phyloP scores from a whole-genome alignment of 2,888 invertebrate genomes.

The Vanessa cardui region DNA sequence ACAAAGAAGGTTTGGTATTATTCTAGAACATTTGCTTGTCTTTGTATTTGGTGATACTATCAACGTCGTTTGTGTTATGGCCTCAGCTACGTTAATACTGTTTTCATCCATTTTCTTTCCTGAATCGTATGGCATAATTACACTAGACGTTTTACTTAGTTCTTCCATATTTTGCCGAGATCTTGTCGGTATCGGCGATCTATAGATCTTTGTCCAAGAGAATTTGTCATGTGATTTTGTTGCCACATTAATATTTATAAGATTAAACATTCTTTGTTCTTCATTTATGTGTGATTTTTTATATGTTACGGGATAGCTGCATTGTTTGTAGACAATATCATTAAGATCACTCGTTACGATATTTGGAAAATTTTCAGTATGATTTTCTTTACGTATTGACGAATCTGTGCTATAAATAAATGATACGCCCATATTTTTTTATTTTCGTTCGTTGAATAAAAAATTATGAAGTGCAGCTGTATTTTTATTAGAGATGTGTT shows the following conservation, averaged over 20 bases:
- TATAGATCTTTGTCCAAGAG: constrained; percentile 60
- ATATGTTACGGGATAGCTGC: constrained; percentile 49
- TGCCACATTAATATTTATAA: constrained; percentile 24
- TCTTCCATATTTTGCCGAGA: constrained; percentile 9
- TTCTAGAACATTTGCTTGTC: constrained; percentile 43
- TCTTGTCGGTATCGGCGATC: constrained; percentile 48
- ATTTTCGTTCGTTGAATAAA: background rate
- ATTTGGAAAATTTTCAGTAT: constrained; percentile 17
- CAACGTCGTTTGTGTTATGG: constrained; percentile 49
- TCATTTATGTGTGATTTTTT: constrained; percentile 31
- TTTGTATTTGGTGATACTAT: constrained; percentile 43
- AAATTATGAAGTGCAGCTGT: background rate
- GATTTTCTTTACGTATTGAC: constrained; percentile 27
- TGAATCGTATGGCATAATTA: background rate
- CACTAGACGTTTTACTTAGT: constrained; percentile 19
- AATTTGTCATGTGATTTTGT: constrained; percentile 45
- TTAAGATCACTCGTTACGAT: constrained; percentile 25
- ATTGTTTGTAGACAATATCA: constrained; percentile 60
- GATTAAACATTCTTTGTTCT: constrained; percentile 21
- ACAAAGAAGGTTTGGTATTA: constrained; percentile 55
- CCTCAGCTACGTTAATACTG: constrained; percentile 17
- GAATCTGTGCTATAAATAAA: constrained; percentile 32
- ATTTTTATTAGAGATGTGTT: background rate
- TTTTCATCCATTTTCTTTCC: background rate
- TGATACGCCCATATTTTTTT: constrained; percentile 41